Percentiles rank a stretch among this genome's conserved stretches.
phyloP scores from a whole-genome alignment of 2,888 invertebrate genomes.

The Clivina fossor region DNA sequence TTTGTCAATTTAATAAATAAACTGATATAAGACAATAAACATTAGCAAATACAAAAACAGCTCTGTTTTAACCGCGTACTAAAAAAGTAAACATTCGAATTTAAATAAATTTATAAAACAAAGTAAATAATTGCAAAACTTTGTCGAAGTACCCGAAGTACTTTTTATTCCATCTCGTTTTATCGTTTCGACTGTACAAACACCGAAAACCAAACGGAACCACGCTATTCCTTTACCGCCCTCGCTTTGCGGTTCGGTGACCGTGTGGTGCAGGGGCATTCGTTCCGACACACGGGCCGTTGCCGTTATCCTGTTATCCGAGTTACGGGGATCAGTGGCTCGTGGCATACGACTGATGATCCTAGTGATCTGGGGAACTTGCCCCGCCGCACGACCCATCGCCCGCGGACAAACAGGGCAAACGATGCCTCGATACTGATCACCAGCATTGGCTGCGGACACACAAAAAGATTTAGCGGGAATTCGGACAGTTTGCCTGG shows the following conservation, averaged over 20 bases:
- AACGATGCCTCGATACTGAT: conserved; percentile 30
- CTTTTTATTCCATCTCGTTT: no score
- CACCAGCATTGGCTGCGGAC: conserved; percentile 29
- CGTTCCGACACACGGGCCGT: conserved; percentile 43
- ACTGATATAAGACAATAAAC: no score
- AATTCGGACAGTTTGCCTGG: conserved; percentile 21
- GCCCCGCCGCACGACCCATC: not conserved
- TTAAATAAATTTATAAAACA: no score
- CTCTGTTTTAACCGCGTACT: no score
- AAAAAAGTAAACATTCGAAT: no score
- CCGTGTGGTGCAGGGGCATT: not conserved
- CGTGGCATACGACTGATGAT: conserved; percentile 34
- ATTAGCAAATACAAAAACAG: no score
- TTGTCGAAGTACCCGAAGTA: no score
- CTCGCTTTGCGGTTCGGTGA: conserved; percentile 20
- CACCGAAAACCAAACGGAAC: no score
- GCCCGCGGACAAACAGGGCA: not conserved
- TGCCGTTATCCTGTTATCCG: conserved; percentile 46
- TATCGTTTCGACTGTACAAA: no score
- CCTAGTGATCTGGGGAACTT: conserved; percentile 10
- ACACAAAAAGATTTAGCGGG: conserved; percentile 25
- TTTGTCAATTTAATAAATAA: no score
- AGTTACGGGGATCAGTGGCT: conserved; percentile 45
- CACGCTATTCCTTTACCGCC: no score
- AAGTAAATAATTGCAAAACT: no score